Conservation (phyloP, 2,113 vertebrate species). For the Lanius collurio region DNA sequence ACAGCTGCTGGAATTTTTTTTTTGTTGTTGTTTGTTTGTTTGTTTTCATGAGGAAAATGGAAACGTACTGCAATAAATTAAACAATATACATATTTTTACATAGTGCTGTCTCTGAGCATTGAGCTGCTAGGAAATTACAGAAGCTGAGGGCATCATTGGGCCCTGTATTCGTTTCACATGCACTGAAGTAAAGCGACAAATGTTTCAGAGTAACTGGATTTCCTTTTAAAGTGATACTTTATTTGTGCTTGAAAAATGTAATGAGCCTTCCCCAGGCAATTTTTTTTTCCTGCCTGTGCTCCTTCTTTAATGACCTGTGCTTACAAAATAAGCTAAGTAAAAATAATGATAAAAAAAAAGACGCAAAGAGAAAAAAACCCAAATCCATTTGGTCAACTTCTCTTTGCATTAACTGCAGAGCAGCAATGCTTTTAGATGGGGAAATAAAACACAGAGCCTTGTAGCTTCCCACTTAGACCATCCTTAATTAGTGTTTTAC, state of each 20-base stretch:
- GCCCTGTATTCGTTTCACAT: constrained; percentile 26
- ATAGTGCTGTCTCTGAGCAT: background rate
- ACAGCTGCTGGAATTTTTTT: constrained; percentile 21
- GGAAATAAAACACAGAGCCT: constrained; percentile 27
- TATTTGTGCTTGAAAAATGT: constrained; percentile 56
- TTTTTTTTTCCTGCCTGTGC: background rate
- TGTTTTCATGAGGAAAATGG: constrained; percentile 60
- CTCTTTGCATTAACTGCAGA: constrained; percentile 12
- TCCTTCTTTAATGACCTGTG: background rate
- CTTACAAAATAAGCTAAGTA: constrained; percentile 5
- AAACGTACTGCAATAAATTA: constrained; percentile 45
- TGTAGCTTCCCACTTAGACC: constrained; percentile 28
- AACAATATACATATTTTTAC: constrained; percentile 46
- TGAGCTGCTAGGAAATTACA: constrained; percentile 35
- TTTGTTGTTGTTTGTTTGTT: constrained; percentile 36
- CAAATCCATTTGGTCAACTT: background rate
- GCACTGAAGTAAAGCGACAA: constrained; percentile 40
- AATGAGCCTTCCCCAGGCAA: background rate
- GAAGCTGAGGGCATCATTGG: constrained; percentile 16
- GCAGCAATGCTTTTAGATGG: background rate
- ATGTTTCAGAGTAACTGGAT: constrained; percentile 50
- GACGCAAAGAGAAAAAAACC: background rate
- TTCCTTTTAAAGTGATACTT: constrained; percentile 59
- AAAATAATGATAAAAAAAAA: background rate
- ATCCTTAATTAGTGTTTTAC: constrained; percentile 72